Evolutionary conservation across 2,888 invertebrate genomes (phyloP), one percentile per base, ranked within the genome.

Genomic region (Hypsopygia costalis): DNA sequence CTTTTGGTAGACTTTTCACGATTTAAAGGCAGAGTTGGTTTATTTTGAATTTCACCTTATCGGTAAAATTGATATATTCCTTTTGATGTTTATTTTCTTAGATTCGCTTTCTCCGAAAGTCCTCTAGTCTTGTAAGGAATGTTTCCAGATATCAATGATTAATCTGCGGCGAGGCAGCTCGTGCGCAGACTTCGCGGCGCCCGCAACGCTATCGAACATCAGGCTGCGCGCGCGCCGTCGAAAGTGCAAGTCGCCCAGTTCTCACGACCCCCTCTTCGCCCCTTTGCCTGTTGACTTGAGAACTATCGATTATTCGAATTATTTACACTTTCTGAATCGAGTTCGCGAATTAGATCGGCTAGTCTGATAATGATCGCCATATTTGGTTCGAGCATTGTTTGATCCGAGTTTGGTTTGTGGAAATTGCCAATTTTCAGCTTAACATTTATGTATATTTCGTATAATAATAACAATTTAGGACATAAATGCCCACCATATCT

Each of bases 211-310:
- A 62, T 58, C 62, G 77, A 69, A 68, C 77, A 74, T 74, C 70
- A 62, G 51, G 55, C 55, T 55, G 61, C 59, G 63, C 67, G 64
- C 68, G 72, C 76, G 68, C 70, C 68, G 68, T 70, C 73, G 86
- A 87, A 86, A 87, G 87, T 80, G 87, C 86, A 85, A 87, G 87
- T 86, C 66, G 61, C 73, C 79, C 72, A 77, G 76, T 82, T 85
- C 85, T 70, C 86, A 86, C 82, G 85, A 74, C 71, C 72, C 69
- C 52, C 62, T 58, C 60, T 60, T 58, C 43, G 41, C 43, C 48
- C 36, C 49, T 51, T 55, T 46, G 52, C 51, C 59, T 55, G 52
- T 47, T 52, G 54, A 55, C 54, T 67, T 58, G 65, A 70, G 16
- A 16, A 70, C 69, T 71, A 70, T 70, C 74, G 69, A 74, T 72